phyloP scores from a whole-genome alignment of 2,888 invertebrate genomes.

The Eupithecia inturbata region DNA sequence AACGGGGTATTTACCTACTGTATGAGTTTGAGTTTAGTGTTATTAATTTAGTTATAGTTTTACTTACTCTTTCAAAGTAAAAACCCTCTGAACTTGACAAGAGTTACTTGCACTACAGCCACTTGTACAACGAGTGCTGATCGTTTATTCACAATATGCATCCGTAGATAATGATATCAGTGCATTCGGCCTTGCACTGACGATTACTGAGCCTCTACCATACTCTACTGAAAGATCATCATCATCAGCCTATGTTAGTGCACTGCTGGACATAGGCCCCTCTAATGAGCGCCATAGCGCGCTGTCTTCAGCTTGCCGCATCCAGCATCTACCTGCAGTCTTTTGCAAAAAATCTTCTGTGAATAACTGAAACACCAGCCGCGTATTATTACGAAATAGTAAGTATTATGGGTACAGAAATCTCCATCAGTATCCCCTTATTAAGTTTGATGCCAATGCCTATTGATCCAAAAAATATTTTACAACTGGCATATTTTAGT shows the following conservation, averaged over 20 bases:
- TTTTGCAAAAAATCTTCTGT: too few species aligned
- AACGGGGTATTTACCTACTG: too few species aligned
- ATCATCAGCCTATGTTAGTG: too few species aligned
- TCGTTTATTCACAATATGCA: not conserved
- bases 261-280: too few species aligned
- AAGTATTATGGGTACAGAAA: not conserved
- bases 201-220: conserved; percentile 21
- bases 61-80: not conserved
- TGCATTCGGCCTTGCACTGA: conserved; percentile 34
- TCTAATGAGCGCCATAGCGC: too few species aligned
- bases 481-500: not conserved
- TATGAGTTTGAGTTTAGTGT: too few species aligned
- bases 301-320: too few species aligned
- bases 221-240: conserved; percentile 5
- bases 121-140: not conserved
- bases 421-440: not conserved
- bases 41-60: too few species aligned
- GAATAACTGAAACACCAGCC: not conserved
- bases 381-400: not conserved
- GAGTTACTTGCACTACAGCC: not conserved
- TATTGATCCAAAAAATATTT: not conserved
- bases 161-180: conserved; percentile 22
- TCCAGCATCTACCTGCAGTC: too few species aligned
- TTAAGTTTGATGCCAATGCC: not conserved
- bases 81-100: not conserved